Percentiles rank a stretch among this genome's conserved stretches.
Conservation (phyloP, 2,888 invertebrate genomes). For the Glaucopsyche alexis region DNA sequence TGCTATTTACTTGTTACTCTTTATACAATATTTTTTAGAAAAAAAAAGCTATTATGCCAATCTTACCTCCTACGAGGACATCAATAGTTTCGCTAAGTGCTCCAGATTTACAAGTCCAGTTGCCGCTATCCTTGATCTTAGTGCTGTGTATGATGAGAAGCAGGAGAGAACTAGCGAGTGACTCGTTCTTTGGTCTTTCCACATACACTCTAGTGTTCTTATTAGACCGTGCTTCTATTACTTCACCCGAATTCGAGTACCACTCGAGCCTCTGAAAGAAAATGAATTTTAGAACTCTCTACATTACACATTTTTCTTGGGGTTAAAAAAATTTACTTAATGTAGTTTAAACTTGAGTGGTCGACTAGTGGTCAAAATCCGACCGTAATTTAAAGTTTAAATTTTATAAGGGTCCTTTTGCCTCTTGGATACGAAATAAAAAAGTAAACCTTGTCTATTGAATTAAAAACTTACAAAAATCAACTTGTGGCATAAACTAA, state of each 20-base stretch:
- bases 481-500: too few species aligned
- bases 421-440: too few species aligned
- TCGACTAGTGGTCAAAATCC: too few species aligned
- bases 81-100: conserved; percentile 56
- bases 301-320: neutral
- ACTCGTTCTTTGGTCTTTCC: conserved; percentile 50
- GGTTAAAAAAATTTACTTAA: too few species aligned
- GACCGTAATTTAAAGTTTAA: too few species aligned
- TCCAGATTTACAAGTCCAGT: conserved; percentile 70
- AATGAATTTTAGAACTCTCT: neutral
- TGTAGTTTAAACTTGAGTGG: too few species aligned
- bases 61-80: conserved; percentile 64
- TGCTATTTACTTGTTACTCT: too few species aligned
- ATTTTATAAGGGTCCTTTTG: too few species aligned
- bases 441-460: too few species aligned
- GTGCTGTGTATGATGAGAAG: conserved; percentile 60
- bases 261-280: conserved; percentile 62
- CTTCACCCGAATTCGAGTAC: conserved; percentile 53
- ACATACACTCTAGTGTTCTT: conserved; percentile 59
- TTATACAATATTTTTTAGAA: too few species aligned
- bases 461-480: too few species aligned
- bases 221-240: conserved; percentile 52
- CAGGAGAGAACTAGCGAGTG: conserved; percentile 46
- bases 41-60: neutral
- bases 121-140: conserved; percentile 59